phyloP scores from a whole-genome alignment of 2,113 vertebrate genomes.

The Rhynchomys soricoides region DNA sequence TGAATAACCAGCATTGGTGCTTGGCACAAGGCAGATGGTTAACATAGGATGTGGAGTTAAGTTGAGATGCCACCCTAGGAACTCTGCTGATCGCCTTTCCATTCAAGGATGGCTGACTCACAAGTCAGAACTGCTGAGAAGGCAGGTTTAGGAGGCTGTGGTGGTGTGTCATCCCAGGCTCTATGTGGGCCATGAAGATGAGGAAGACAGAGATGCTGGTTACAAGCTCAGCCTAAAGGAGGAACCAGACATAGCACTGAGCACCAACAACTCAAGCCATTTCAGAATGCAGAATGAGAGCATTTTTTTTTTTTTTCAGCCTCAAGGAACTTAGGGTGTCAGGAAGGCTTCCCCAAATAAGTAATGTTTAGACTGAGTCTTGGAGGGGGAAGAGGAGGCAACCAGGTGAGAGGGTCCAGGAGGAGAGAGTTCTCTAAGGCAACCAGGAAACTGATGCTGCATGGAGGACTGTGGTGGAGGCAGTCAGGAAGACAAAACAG shows the following conservation, averaged over 20 bases:
- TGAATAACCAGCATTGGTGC: neutral
- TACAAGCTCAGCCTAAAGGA: neutral
- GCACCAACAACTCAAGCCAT: neutral
- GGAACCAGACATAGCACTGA: neutral
- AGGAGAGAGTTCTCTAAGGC: neutral
- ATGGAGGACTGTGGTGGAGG: neutral
- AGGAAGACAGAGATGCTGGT: neutral
- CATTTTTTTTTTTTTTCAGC: neutral
- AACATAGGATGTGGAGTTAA: neutral
- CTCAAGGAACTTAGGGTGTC: neutral
- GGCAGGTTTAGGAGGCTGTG: neutral
- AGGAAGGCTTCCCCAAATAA: slow-evolving; percentile 1
- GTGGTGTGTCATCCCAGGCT: neutral
- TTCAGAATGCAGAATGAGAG: neutral
- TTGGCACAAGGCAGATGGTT: neutral
- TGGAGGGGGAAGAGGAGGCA: neutral
- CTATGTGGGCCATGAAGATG: neutral
- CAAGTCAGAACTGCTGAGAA: slow-evolving; percentile 38
- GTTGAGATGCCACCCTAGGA: neutral
- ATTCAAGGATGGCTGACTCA: slow-evolving; percentile 49
- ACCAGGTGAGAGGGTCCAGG: neutral
- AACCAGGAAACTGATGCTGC: neutral
- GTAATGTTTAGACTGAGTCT: neutral
- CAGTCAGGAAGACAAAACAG: neutral
- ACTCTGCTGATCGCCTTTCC: slow-evolving; percentile 44